Base-by-base conservation (phyloP, 2,888 invertebrate genomes). In the Masnerella sp. region DNA sequence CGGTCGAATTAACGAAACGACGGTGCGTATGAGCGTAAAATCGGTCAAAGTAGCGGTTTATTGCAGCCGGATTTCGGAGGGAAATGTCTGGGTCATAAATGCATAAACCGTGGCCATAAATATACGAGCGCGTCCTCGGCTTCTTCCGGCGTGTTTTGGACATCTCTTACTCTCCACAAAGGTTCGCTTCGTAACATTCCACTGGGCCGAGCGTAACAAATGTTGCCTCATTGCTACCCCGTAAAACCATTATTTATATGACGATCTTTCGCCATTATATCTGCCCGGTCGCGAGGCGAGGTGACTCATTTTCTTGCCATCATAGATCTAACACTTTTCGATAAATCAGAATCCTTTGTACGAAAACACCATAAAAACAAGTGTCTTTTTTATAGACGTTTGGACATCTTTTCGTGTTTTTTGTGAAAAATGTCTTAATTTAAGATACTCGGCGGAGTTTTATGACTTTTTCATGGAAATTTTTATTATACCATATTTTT, bases 211-310 rank as follows among this genome's bases (percentile, higher is more conserved):
- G 42, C 56, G 52, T 64, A 52, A 64, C 58, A 47, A 68, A 68
- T 51, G 8, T 14, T 18, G 43, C 52, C 22, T 34, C 42, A 45
- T 43, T 54, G 56, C 58, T 47, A 32, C 59, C 51, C 52, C 40
- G 56, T 76, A 77, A 77, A 76, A 69, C 70, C 74, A 71, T 77
- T 70, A 68, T 68, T 68, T 52, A 68, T 73, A 64, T 36, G 62
- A 62, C 62, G n/a, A 52, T 51, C 14, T 30, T 58, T 40, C 58
- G 34, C 47, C 68, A 58, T 65, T 76, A 61, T 49, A 38, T 30
- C 42, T 51, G 52, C 45, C 12, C 9, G 49, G 34, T 62, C 34
- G 40, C 64, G 56, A 45, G 20, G 9, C 32, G 1, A 30, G 28
- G 14, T 61, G 30, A 49, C 30, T 36, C 59, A 30, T 38, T 38